Evolutionary conservation across 2,797 vertebrate species (phyloP).

Genomic region (Falco columbarius): DNA sequence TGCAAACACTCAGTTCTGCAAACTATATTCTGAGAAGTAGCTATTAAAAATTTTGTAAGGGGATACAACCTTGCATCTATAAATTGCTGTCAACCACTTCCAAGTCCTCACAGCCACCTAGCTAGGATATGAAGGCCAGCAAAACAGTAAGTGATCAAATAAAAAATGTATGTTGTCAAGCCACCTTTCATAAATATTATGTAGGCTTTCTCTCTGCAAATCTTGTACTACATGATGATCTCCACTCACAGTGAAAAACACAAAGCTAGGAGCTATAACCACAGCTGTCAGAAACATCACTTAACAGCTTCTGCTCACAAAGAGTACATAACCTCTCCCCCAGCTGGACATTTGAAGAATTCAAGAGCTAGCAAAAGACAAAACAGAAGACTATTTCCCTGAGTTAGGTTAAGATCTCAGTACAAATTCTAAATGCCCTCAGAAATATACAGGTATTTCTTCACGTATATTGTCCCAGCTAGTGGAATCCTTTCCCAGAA

Average conservation of each 20-base stretch:
- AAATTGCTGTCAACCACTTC: not conserved
- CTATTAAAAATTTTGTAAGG: rapidly evolving
- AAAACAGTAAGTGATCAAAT: not conserved
- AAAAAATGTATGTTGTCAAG: not conserved
- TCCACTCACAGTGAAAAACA: not conserved
- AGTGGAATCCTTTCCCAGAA: not conserved
- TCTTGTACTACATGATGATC: not conserved
- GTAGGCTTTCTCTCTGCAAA: not conserved
- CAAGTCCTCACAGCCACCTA: not conserved
- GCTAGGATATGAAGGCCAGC: not conserved
- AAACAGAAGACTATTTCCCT: not conserved
- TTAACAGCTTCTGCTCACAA: not conserved
- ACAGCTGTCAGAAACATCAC: not conserved
- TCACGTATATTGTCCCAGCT: not conserved
- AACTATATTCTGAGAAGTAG: not conserved
- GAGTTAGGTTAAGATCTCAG: not conserved
- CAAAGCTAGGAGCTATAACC: not conserved
- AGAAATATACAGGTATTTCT: not conserved
- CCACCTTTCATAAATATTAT: not conserved
- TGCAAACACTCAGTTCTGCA: not conserved
- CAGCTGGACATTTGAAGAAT: not conserved
- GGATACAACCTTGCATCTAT: not conserved
- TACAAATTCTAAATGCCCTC: not conserved
- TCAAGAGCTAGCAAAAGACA: not conserved
- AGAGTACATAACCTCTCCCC: not conserved